Evolutionary conservation across 2,113 vertebrate species (phyloP), one percentile per base, ranked within the genome.

Genomic region (Channa maculata): DNA sequence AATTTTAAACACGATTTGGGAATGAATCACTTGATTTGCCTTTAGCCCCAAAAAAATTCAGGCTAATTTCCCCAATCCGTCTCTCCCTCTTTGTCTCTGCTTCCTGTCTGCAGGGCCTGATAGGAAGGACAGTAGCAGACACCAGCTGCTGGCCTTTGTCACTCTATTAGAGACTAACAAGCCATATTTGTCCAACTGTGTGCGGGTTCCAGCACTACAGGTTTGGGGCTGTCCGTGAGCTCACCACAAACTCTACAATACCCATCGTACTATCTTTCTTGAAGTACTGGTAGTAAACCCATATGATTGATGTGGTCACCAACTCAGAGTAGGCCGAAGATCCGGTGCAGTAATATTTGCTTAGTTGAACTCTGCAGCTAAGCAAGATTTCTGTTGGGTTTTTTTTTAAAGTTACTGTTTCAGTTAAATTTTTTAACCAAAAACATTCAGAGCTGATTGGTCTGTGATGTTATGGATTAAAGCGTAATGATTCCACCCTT

Each of bases 91-190:
- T 9, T 33, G 14, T 70, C 38, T 70, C 3, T 46, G 1, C 50
- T 24, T 55, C 12, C 60, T 72, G 12, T 13, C 55, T n/a, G 15
- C 64, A 91, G 63, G 71, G 2, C 63, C 88, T 14, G 93, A 94
- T 0, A 86, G 74, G 36, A 92, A 77, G 4, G 77, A 94, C 85
- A 96, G 94, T 90, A 79, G 78, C 82, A 90, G 8, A 81, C 97
- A 97, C 87, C 97, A 98, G 91, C 92, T 99, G 59, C 90, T 99
- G 0, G 89, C 95, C 77, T 99, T 96, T 0, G 96, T 97, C 69
- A 98, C 97, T 2, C 91, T 99, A 72, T 83, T 99, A 82, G 97
- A 99, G 92, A 99, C 97, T 85, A 97, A 93, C 92, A 98, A 95
- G 15, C 96, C 96, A 0, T 98, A 97, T 89, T 76, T 99, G 83